These are phyloP conservation scores for Saccostrea cuccullata DNA, from an alignment of 1,140 invertebrate genomes.

Conservation along the genomic window DNA sequence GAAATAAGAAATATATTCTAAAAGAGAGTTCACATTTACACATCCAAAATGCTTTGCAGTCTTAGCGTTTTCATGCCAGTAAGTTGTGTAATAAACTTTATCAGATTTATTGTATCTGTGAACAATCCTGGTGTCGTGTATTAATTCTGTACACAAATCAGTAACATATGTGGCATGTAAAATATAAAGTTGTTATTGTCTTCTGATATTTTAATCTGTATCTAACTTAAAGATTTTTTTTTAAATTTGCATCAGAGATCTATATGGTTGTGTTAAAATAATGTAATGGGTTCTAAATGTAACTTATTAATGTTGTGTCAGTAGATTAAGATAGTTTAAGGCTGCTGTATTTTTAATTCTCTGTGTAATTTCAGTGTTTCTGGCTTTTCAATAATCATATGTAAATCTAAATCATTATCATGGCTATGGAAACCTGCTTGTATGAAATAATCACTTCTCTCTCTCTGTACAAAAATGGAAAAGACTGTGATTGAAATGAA, in stretches of 20 bases:
- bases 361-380: background rate
- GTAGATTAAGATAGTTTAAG: background rate
- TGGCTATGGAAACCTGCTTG: background rate
- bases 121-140: no score
- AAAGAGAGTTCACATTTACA: constrained; percentile 22
- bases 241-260: background rate
- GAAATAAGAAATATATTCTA: background rate
- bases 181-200: background rate
- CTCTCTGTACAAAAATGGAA: background rate
- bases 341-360: constrained; percentile 30
- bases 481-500: background rate
- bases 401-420: background rate
- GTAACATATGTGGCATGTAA: no score
- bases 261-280: background rate
- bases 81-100: no score
- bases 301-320: constrained; percentile 10
- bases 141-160: no score
- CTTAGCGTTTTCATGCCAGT: background rate
- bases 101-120: no score
- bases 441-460: background rate
- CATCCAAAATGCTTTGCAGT: constrained; percentile 3
- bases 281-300: background rate
- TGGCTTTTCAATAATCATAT: background rate
- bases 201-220: background rate
- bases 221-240: background rate